Evolutionary conservation across 2,888 invertebrate genomes (phyloP).

Genomic region (Torymus tubicola): DNA sequence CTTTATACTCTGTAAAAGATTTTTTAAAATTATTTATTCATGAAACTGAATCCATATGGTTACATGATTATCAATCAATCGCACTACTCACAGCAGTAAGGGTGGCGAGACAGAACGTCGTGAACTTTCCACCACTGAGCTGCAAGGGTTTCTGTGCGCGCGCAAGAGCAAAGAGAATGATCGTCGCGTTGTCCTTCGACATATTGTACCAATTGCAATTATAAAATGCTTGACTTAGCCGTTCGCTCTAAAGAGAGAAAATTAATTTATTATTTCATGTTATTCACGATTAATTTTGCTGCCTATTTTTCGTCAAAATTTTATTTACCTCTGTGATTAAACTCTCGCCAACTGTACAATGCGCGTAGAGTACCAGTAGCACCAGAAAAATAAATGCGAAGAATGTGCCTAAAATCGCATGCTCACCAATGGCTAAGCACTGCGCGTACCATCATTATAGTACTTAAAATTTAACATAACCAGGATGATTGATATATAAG

Average conservation of each 20-base stretch:
- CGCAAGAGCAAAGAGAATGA: conserved; percentile 77
- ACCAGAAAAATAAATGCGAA: conserved; percentile 66
- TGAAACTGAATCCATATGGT: no score
- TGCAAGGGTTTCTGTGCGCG: conserved; percentile 78
- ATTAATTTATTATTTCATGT: background rate
- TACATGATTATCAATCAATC: no score
- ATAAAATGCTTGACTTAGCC: conserved; percentile 78
- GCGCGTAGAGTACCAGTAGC: conserved; percentile 65
- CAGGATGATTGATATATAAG: no score
- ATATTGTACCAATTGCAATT: conserved; percentile 77
- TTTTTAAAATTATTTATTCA: no score
- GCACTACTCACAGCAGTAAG: conserved; percentile 77
- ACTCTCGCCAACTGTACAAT: conserved; percentile 67
- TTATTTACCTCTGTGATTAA: conserved; percentile 62
- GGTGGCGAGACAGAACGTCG: conserved; percentile 78
- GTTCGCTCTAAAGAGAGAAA: conserved; percentile 75
- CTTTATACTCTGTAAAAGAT: conserved; percentile 22
- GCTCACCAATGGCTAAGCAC: conserved; percentile 60
- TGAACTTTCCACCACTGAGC: conserved; percentile 79
- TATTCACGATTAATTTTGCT: no score
- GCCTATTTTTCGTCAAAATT: background rate
- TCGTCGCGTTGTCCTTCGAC: conserved; percentile 73
- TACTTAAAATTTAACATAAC: background rate
- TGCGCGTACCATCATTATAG: conserved; percentile 6
- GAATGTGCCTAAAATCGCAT: conserved; percentile 63